These are phyloP conservation scores for Zingel zingel DNA, from an alignment of 2,113 vertebrate genomes.

Conservation along the genomic window DNA sequence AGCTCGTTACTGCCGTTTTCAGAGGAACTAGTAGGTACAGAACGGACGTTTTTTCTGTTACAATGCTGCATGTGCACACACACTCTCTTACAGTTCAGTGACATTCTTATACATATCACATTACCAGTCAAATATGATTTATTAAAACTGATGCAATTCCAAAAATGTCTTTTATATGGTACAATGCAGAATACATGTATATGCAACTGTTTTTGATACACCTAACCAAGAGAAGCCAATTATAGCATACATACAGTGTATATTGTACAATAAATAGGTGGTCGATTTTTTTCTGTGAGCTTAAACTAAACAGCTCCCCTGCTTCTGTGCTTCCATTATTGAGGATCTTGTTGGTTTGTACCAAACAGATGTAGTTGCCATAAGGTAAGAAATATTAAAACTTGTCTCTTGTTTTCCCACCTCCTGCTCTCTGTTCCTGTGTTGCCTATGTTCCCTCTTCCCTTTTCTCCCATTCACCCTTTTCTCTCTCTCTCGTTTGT, in stretches of 20 bases:
- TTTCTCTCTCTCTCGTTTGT: constrained; percentile 1
- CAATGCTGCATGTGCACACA: background rate
- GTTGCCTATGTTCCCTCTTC: constrained; percentile 24
- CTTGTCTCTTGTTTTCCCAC: constrained; percentile 53
- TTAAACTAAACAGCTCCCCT: constrained; percentile 31
- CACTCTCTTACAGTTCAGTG: background rate
- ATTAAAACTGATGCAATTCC: background rate
- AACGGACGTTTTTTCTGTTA: constrained; percentile 8
- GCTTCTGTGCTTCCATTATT: constrained; percentile 43
- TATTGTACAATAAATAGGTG: constrained; percentile 4
- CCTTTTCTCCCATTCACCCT: constrained; percentile 29
- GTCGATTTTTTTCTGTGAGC: constrained; percentile 10
- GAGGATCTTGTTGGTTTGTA: constrained; percentile 56
- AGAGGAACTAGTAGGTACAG: constrained; percentile 1
- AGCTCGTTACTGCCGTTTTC: constrained; percentile 50
- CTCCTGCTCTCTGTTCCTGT: constrained; percentile 14
- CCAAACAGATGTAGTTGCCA: constrained; percentile 69
- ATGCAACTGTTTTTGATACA: background rate
- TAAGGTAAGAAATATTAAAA: constrained; percentile 80
- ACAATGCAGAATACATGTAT: background rate
- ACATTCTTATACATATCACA: background rate
- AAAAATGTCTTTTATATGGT: background rate
- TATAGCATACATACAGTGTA: background rate
- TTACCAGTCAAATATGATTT: background rate
- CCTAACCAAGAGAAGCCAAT: background rate